A percentile compares a stretch with the other conserved stretches of the same genome.
Evolutionary conservation across 2,113 vertebrate genomes (phyloP).

Genomic region (Silurus glanis): DNA sequence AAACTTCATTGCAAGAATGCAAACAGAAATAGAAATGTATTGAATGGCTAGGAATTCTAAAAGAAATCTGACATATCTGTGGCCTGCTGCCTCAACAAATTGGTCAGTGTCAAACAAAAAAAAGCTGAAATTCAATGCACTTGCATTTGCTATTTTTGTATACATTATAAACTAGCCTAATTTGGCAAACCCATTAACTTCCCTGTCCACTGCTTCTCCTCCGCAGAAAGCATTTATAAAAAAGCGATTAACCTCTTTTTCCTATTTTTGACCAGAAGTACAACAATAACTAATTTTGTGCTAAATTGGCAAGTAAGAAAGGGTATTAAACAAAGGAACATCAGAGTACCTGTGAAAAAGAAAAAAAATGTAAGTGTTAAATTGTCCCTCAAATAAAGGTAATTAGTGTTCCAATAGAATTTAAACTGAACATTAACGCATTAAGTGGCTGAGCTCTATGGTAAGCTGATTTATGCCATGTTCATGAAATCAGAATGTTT

Average conservation of each 20-base stretch:
- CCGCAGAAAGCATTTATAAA: neutral
- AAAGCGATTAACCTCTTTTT: neutral
- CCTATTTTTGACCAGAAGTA: neutral
- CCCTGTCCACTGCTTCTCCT: neutral
- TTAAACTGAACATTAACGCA: neutral
- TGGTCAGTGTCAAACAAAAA: neutral
- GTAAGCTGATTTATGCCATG: neutral
- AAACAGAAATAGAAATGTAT: neutral
- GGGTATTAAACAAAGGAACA: neutral
- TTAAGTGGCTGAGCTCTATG: neutral
- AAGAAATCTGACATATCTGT: neutral
- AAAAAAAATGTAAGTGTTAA: neutral
- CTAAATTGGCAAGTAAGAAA: neutral
- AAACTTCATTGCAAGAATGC: neutral
- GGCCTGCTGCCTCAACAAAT: neutral
- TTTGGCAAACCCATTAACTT: neutral
- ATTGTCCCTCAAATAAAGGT: neutral
- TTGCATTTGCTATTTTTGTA: neutral
- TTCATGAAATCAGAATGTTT: neutral
- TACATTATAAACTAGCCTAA: neutral
- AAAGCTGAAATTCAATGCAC: neutral
- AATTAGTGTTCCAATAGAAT: neutral
- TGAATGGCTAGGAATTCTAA: neutral
- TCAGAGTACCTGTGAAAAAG: neutral
- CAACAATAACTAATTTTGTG: neutral